Evolutionary conservation across 2,113 vertebrate species (phyloP), one percentile per base, ranked within the genome.

Genomic region (Sinocyclocheilus maitianheensis): DNA sequence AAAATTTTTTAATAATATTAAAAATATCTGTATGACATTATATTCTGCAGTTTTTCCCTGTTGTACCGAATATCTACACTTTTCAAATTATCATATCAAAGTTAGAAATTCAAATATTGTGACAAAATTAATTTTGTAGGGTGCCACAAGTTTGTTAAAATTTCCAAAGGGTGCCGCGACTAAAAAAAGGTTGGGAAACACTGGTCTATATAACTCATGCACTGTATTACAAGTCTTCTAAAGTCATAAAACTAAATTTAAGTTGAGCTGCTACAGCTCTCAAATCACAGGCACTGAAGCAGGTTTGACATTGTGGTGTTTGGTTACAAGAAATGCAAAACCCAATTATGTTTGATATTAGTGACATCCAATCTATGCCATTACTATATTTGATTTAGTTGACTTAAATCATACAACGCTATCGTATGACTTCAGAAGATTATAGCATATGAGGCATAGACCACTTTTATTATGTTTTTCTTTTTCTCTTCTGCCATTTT

Each of bases 211-310:
- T 74, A 74, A 74, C 20, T 43, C 71, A 74, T 43, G 37, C 37
- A n/a, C 37, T 1, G 37, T n/a, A 74, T 74, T 74, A 10, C 20
- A n/a, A n/a, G 37, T 46, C 18, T 74, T 43, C 37, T 46, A 10
- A 46, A 74, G 18, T 37, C 37, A 74, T 74, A 74, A 74, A 74
- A 8, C 1, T 0, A 74, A n/a, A 74, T 40, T 12, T 43, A 72
- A 74, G 37, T 43, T 74, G 18, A 74, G 20, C 71, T 43, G 71
- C 37, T 20, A 74, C 20, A 46, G 71, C 71, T 74, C 71, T 74
- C 37, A 12, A 74, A 46, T 43, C 71, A 43, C 71, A 43, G 37
- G 69, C 4, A n/a, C 37, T 43, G 10, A 20, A 7, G 20, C 26
- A 26, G 8, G 69, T 22, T 43, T 40, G 37, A 20, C 20, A 72